A percentile compares a stretch with the other conserved stretches of the same genome.
These are phyloP conservation scores for Strigamia transsilvanica DNA, from an alignment of 2,888 invertebrate species.

Conservation along the genomic window DNA sequence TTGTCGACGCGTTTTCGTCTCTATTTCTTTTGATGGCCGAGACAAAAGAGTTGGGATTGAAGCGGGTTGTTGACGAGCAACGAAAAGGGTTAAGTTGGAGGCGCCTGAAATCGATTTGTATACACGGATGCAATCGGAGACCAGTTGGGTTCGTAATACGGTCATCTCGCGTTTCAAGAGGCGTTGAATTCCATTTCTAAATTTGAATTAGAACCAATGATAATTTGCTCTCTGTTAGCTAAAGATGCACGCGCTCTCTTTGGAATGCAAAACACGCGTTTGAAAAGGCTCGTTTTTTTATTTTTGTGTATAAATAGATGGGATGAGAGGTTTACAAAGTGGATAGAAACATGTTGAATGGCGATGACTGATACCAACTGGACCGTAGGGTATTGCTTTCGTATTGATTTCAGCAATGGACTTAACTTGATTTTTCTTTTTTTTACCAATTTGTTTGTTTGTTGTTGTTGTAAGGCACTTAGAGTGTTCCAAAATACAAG, in stretches of 20 bases:
- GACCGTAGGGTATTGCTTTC: neutral
- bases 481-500: neutral
- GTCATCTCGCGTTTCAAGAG: slow-evolving; percentile 26
- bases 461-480: neutral
- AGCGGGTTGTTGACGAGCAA: neutral
- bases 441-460: neutral
- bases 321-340: too few relatives aligned
- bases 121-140: slow-evolving; percentile 32
- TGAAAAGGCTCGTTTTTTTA: neutral
- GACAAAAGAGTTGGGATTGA: slow-evolving; percentile 20
- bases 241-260: neutral
- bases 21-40: neutral
- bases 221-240: neutral
- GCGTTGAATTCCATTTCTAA: neutral
- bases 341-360: neutral
- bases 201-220: neutral
- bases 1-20: too few relatives aligned
- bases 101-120: slow-evolving; percentile 23
- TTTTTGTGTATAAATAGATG: neutral
- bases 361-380: neutral
- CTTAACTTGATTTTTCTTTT: neutral
- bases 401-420: neutral
- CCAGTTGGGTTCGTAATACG: neutral
- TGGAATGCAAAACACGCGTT: neutral
- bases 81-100: neutral